Conservation (phyloP, 2,888 invertebrate genomes). For the Brassicogethes aeneus region DNA sequence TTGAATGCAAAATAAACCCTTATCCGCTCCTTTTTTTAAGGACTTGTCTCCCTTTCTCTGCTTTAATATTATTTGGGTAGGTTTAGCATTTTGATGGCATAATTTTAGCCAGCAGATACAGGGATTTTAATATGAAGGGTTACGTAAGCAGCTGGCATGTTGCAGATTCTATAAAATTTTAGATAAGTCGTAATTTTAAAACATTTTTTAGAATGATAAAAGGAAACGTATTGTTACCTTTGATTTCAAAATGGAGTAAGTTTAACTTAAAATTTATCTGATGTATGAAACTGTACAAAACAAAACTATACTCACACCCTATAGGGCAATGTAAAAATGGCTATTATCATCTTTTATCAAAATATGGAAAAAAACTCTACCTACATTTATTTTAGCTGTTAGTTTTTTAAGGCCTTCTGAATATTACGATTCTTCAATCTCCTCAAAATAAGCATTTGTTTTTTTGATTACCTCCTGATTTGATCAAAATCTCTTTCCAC, state of each 20-base stretch:
- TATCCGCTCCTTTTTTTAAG: background rate
- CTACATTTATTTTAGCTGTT: no score
- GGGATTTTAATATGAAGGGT: slow-evolving; percentile 3
- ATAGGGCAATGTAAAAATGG: no score
- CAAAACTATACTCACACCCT: no score
- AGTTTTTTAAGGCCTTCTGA: no score
- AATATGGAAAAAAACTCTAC: no score
- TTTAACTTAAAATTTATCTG: no score
- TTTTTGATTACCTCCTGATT: no score
- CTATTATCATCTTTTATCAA: no score
- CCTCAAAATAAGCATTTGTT: no score
- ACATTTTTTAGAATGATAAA: slow-evolving; percentile 20
- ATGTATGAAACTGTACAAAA: no score
- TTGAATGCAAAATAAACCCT: background rate
- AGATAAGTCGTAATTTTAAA: slow-evolving; percentile 24
- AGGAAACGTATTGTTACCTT: slow-evolving; percentile 18
- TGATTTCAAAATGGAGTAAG: slow-evolving; percentile 7
- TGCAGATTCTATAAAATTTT: slow-evolving; percentile 15
- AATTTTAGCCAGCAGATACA: slow-evolving; percentile 15
- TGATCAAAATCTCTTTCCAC: no score
- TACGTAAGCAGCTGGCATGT: slow-evolving; percentile 8
- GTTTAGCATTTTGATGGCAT: slow-evolving; percentile 10
- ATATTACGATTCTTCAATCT: no score
- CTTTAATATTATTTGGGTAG: slow-evolving; percentile 7
- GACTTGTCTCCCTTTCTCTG: background rate